These are phyloP conservation scores for Pithys albifrons DNA, from an alignment of 2,113 vertebrate species.

Conservation along the genomic window DNA sequence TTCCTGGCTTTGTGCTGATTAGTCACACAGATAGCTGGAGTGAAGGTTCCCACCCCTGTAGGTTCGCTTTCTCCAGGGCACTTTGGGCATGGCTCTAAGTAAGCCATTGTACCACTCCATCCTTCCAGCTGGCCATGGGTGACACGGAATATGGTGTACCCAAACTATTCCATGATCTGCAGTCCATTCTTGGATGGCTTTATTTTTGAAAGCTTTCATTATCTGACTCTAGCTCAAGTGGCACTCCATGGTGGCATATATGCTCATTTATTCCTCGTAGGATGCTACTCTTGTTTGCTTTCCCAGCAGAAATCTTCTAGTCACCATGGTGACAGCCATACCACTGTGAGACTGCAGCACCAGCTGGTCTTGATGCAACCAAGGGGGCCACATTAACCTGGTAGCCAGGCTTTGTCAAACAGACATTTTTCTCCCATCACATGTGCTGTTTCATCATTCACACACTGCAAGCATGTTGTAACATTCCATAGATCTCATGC, in stretches of 20 bases:
- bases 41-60: background rate
- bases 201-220: background rate
- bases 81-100: background rate
- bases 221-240: background rate
- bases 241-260: background rate
- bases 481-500: background rate
- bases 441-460: background rate
- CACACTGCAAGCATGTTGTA: background rate
- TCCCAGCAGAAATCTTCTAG: background rate
- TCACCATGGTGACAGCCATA: background rate
- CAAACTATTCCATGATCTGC: background rate
- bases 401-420: background rate
- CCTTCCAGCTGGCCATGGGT: background rate
- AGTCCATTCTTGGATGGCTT: background rate
- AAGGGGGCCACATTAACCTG: background rate
- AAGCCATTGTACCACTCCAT: background rate
- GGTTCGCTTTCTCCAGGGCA: background rate
- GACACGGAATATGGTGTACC: background rate
- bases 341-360: background rate
- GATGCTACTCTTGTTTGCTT: background rate
- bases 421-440: background rate
- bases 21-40: background rate
- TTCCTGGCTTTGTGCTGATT: background rate
- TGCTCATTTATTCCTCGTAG: background rate
- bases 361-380: background rate